Conservation (phyloP, 2,113 vertebrate species). For the Cebus imitator region DNA sequence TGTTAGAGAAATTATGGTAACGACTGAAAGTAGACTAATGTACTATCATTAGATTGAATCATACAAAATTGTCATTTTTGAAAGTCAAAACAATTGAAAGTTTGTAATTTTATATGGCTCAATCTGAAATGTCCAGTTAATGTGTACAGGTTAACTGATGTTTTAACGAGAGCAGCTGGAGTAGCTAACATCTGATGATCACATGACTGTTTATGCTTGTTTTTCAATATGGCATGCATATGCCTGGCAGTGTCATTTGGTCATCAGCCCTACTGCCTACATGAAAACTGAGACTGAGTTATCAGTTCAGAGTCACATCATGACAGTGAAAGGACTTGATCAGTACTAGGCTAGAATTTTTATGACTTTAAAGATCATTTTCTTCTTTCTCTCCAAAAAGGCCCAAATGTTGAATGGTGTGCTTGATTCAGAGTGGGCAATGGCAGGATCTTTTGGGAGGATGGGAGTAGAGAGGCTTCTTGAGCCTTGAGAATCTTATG, state of each 20-base stretch:
- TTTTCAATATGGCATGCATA: neutral
- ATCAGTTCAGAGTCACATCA: neutral
- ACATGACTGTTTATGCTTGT: accelerated
- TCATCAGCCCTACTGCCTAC: neutral
- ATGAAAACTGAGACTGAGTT: neutral
- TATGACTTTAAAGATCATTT: neutral
- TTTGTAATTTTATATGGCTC: neutral
- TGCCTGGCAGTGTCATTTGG: neutral
- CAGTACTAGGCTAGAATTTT: neutral
- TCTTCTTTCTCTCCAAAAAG: neutral
- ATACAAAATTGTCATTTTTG: neutral
- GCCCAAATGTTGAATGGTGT: neutral
- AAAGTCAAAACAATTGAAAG: neutral
- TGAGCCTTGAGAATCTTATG: neutral
- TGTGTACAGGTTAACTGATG: neutral
- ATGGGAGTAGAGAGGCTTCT: neutral
- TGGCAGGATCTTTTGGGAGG: neutral
- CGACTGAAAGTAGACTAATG: neutral
- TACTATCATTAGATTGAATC: neutral
- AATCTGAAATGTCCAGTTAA: neutral
- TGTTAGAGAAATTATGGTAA: neutral
- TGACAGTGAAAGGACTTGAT: neutral
- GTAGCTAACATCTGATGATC: neutral
- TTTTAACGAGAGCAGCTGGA: neutral
- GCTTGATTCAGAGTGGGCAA: neutral